Conservation (phyloP, 2,888 invertebrate genomes). For the Drosophila vallismaia region DNA sequence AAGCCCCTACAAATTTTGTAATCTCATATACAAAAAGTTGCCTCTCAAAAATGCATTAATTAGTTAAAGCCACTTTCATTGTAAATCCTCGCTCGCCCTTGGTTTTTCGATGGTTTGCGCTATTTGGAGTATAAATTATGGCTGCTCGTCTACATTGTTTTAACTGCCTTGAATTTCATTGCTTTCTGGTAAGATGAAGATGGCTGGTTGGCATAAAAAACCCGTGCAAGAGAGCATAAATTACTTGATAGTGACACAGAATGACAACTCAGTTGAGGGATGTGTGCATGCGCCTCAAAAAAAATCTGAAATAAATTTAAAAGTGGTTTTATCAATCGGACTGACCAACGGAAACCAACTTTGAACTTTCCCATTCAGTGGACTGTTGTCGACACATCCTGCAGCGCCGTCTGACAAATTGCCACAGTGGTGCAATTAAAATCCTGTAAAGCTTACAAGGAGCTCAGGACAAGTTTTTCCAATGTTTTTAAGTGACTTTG, state of each 20-base stretch:
- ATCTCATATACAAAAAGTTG: constrained; percentile 8
- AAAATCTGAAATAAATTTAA: neutral
- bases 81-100: constrained; percentile 19
- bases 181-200: constrained; percentile 13
- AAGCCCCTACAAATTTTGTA: constrained; percentile 34
- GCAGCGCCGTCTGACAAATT: constrained; percentile 56
- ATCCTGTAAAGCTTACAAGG: constrained; percentile 51
- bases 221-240: constrained; percentile 42
- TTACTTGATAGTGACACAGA: constrained; percentile 25
- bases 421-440: constrained; percentile 68
- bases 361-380: neutral
- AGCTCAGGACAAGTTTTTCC: constrained; percentile 33
- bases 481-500: constrained; percentile 21
- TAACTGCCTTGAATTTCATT: constrained; percentile 42
- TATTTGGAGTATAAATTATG: constrained; percentile 51
- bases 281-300: constrained; percentile 6
- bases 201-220: constrained; percentile 13
- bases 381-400: neutral
- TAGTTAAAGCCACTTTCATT: constrained; percentile 33
- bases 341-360: constrained; percentile 2
- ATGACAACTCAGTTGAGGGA: constrained; percentile 26
- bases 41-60: constrained; percentile 52
- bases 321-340: constrained; percentile 16
- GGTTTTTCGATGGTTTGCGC: constrained; percentile 8
- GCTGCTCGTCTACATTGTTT: constrained; percentile 29